phyloP scores from a whole-genome alignment of 2,888 invertebrate species.

The Chironomus tentans region DNA sequence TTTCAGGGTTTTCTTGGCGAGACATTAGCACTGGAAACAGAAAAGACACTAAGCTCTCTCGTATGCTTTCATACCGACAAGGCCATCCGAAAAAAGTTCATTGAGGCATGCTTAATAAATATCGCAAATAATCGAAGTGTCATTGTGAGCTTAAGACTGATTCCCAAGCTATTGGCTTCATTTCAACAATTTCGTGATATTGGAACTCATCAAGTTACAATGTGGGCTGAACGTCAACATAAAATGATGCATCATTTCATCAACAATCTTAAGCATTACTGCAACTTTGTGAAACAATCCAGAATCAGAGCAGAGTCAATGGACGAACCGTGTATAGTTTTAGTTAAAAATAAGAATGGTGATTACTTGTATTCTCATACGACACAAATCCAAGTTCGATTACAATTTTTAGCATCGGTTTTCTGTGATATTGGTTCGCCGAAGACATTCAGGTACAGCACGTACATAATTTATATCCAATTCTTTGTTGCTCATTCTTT shows the following conservation, averaged over 20 bases:
- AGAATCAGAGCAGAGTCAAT: conserved; percentile 28
- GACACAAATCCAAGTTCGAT: conserved; percentile 81
- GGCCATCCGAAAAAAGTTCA: conserved; percentile 84
- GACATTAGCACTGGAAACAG: conserved; percentile 85
- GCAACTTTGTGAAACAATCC: conserved; percentile 41
- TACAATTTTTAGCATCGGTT: conserved; percentile 86
- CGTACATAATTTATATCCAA: conserved; percentile 29
- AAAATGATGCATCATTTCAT: conserved; percentile 91
- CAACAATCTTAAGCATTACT: conserved; percentile 72
- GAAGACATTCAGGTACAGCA: conserved; percentile 72
- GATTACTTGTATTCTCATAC: conserved; percentile 58
- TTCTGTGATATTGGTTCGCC: conserved; percentile 86
- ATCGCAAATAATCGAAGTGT: conserved; percentile 82
- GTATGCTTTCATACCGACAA: conserved; percentile 86
- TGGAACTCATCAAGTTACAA: conserved; percentile 78
- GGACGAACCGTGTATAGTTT: conserved; percentile 30
- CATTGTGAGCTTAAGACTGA: conserved; percentile 74
- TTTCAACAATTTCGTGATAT: conserved; percentile 81
- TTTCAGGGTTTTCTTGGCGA: conserved; percentile 75
- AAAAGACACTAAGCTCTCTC: conserved; percentile 81
- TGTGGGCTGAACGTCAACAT: conserved; percentile 89
- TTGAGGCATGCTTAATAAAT: conserved; percentile 88
- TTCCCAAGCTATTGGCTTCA: conserved; percentile 85
- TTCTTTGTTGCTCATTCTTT: background rate
- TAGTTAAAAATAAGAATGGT: conserved; percentile 35